Conservation (phyloP, 2,888 invertebrate genomes). For the Hydropsyche betteni region DNA sequence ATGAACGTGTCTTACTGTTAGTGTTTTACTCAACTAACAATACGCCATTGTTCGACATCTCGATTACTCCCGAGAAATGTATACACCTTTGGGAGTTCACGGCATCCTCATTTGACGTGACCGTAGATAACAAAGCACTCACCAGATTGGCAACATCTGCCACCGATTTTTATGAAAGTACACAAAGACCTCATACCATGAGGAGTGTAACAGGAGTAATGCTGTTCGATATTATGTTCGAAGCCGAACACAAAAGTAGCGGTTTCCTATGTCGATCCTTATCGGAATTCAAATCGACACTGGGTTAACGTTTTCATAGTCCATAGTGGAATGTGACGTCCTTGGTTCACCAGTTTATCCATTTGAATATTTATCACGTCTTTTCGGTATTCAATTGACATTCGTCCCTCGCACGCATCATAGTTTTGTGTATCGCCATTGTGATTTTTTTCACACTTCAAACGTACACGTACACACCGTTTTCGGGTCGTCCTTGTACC, state of each 20-base stretch:
- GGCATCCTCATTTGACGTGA: too few relatives aligned
- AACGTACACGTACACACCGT: background rate
- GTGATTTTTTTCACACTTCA: background rate
- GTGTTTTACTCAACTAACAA: too few relatives aligned
- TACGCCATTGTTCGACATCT: too few relatives aligned
- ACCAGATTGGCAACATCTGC: too few relatives aligned
- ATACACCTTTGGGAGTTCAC: too few relatives aligned
- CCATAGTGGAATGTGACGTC: conserved; percentile 3
- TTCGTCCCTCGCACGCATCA: background rate
- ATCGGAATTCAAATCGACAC: conserved; percentile 19
- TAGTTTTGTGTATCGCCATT: conserved; percentile 8
- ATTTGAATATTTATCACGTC: conserved; percentile 1
- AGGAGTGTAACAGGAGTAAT: too few relatives aligned
- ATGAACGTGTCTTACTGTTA: too few relatives aligned
- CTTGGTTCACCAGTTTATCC: conserved; percentile 4
- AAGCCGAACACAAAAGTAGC: conserved; percentile 3
- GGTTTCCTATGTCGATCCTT: conserved; percentile 11
- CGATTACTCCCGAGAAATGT: too few relatives aligned
- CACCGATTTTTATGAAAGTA: too few relatives aligned
- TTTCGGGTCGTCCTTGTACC: background rate
- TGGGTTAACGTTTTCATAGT: conserved; percentile 22
- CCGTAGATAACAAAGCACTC: too few relatives aligned
- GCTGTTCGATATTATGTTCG: too few relatives aligned
- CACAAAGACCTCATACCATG: too few relatives aligned
- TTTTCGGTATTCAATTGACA: conserved; percentile 18